Evolutionary conservation across 2,888 invertebrate genomes (phyloP).

Genomic region (Pseudoips prasinana): DNA sequence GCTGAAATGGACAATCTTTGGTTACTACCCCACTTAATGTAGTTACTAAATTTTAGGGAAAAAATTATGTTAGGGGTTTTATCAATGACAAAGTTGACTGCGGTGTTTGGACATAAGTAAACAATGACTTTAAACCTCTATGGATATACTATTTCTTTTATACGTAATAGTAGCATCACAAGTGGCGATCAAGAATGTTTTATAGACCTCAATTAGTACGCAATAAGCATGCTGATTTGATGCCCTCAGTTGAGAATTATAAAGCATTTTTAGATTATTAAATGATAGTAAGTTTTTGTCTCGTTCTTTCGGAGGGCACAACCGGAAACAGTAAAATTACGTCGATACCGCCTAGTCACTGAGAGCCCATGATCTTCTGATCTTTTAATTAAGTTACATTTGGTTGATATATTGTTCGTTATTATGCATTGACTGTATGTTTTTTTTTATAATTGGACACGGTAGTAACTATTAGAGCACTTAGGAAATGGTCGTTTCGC

Average conservation of each 20-base stretch:
- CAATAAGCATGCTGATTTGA: slow-evolving; percentile 44
- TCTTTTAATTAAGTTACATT: slow-evolving; percentile 70
- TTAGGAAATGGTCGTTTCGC: slow-evolving; percentile 75
- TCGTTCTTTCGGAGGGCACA: slow-evolving; percentile 36
- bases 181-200: slow-evolving; percentile 61
- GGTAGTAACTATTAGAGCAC: slow-evolving; percentile 79
- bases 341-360: slow-evolving; percentile 80
- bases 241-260: slow-evolving; percentile 60
- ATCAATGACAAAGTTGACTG: slow-evolving; percentile 81
- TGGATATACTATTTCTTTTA: slow-evolving; percentile 47
- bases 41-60: slow-evolving; percentile 78
- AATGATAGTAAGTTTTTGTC: slow-evolving; percentile 37
- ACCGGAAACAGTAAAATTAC: slow-evolving; percentile 35
- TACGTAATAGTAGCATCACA: slow-evolving; percentile 54
- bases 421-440: slow-evolving; percentile 70
- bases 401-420: slow-evolving; percentile 77
- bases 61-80: slow-evolving; percentile 79
- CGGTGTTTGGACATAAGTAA: slow-evolving; percentile 58
- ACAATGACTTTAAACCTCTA: slow-evolving; percentile 46
- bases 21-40: slow-evolving; percentile 77
- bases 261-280: slow-evolving; percentile 58
- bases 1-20: slow-evolving; percentile 79
- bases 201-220: slow-evolving; percentile 59
- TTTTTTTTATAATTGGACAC: slow-evolving; percentile 58
- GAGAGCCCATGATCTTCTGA: slow-evolving; percentile 72